Base-by-base conservation (phyloP, 35 echinoderm and acorn worm genomes). In the Nesometra sesokonis region DNA sequence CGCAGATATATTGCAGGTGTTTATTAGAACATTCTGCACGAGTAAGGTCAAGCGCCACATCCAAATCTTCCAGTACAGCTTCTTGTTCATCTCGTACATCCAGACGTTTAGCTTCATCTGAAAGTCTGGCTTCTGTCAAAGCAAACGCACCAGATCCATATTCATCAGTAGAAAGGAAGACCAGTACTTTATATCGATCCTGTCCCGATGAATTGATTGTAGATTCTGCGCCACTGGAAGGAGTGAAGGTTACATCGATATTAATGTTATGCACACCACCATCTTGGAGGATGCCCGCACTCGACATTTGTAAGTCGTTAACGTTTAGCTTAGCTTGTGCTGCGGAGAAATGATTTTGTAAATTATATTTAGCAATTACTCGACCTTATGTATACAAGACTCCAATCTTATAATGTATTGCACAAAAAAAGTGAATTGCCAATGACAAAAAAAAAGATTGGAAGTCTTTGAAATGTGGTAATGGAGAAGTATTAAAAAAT, bases 141-240 rank as follows among this genome's bases (percentile, higher is more conserved):
- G 46, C 84, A 34, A 76, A 29, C 23, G 7, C 46, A 76, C 46
- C 52, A 3, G 2, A 2, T 2, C 84, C 84, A 77, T 35, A 76
- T 35, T 46, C 39, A 33, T 86, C 27, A 34, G 30, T 7, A 0
- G 84, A 86, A 7, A 86, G 84, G 52, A 76, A 86, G n/a, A 47
- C 84, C 32, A 35, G 32, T 32, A 86, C 84, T 34, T 86, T 76
- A 32, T 86, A 86, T 15, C 84, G 84, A 35, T 86, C 84, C 4
- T 34, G 77, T 76, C 84, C 84, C 1, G 84, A 47, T 21, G 32
- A 34, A 76, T 86, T 86, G 47, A 86, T 36, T 76, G 30, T 32
- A 47, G 40, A 33, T 19, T 46, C 84, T 13, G 84, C 33, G 30
- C 84, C 84, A 17, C 46, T 34, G 8, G 84, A 57, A 15, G 84